Evolutionary conservation across 2,113 vertebrate species (phyloP).

Genomic region (Natator depressus): DNA sequence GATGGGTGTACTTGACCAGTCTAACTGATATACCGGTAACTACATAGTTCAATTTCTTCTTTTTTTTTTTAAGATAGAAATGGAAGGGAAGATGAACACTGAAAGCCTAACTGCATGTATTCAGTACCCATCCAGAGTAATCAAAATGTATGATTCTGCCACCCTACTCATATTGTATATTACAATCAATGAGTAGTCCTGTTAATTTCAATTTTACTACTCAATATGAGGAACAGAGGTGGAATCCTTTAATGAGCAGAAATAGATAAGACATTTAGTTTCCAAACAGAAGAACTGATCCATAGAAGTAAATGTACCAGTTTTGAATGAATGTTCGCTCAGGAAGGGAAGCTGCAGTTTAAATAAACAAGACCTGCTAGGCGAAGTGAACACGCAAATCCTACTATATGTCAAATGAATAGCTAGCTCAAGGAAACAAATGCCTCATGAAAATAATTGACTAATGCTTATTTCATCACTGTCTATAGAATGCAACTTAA

Average conservation of each 20-base stretch:
- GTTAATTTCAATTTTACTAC: too few species aligned
- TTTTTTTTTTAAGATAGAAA: not conserved
- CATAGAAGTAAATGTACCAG: not conserved
- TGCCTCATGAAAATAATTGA: too few species aligned
- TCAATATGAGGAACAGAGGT: too few species aligned
- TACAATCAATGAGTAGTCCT: too few species aligned
- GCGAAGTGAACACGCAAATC: not conserved
- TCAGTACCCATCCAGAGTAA: too few species aligned
- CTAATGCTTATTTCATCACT: not conserved
- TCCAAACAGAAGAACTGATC: not conserved
- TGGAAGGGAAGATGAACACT: too few species aligned
- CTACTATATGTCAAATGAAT: not conserved
- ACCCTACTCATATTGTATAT: too few species aligned
- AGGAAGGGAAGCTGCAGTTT: not conserved
- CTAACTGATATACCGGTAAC: not conserved
- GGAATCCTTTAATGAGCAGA: not conserved
- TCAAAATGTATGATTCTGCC: too few species aligned
- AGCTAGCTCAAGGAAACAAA: not conserved
- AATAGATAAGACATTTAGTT: not conserved
- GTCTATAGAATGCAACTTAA: not conserved
- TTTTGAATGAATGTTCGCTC: not conserved
- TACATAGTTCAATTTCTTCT: not conserved
- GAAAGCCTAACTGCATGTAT: too few species aligned
- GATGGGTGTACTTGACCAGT: not conserved
- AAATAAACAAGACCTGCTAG: not conserved